Conservation (phyloP, 2,113 vertebrate genomes). For the Cettia cetti region DNA sequence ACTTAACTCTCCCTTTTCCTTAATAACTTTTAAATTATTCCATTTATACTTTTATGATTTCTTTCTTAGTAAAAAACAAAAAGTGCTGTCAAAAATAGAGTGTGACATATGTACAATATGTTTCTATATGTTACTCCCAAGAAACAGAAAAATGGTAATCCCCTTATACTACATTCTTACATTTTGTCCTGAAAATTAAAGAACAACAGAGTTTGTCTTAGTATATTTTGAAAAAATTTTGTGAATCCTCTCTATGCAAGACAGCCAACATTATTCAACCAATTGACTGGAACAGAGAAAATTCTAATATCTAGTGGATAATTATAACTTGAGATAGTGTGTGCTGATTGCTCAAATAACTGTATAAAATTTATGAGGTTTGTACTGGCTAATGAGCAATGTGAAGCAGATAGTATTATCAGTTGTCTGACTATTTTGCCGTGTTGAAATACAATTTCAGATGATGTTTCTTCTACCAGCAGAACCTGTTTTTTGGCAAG, state of each 20-base stretch:
- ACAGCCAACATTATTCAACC: background rate
- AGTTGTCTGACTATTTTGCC: background rate
- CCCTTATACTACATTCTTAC: background rate
- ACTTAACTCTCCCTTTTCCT: background rate
- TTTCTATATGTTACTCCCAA: background rate
- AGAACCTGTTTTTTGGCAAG: background rate
- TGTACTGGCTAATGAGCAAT: background rate
- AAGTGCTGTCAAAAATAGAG: background rate
- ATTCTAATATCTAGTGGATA: background rate
- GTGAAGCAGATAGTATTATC: background rate
- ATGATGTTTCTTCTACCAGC: background rate
- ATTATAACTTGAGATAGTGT: background rate
- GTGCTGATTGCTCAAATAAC: background rate
- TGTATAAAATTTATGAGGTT: background rate
- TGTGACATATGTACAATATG: fast-evolving
- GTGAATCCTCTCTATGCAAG: background rate
- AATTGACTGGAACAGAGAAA: background rate
- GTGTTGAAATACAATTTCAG: background rate
- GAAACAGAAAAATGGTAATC: background rate
- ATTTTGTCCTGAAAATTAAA: background rate
- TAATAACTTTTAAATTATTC: background rate
- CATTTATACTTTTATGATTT: background rate
- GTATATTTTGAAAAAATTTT: background rate
- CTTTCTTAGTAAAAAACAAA: background rate
- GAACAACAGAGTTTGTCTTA: background rate